A percentile compares a stretch with the other conserved stretches of the same genome.
Evolutionary conservation across 2,888 invertebrate genomes (phyloP).

Genomic region (Agrotis ipsilon): DNA sequence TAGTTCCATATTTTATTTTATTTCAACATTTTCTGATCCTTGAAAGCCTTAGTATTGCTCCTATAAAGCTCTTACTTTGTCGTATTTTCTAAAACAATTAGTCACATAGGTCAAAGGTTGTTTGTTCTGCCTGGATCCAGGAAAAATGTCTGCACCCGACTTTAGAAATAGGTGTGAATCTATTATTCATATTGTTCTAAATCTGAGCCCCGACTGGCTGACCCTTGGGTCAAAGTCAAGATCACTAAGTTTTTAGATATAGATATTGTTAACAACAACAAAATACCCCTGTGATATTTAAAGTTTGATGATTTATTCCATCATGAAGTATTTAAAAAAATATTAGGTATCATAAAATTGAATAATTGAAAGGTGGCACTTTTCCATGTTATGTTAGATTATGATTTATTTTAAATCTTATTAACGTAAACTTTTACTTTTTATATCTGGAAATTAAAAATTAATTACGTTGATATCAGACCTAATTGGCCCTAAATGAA

Average conservation of each 20-base stretch:
- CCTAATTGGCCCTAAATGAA: too few species aligned
- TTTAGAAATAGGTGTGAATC: constrained; percentile 27
- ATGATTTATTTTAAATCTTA: constrained; percentile 8
- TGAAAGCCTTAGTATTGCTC: neutral
- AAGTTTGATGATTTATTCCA: too few species aligned
- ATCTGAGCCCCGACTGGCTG: constrained; percentile 13
- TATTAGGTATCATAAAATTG: constrained; percentile 1
- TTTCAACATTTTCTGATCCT: neutral
- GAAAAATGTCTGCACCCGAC: constrained; percentile 5
- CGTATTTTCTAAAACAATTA: neutral
- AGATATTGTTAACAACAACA: neutral
- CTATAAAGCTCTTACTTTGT: neutral
- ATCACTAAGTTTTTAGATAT: neutral
- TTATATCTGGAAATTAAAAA: too few species aligned
- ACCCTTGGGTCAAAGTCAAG: constrained; percentile 17
- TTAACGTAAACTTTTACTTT: neutral
- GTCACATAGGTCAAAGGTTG: neutral
- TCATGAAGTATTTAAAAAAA: neutral
- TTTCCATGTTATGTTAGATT: constrained; percentile 6
- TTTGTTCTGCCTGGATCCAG: neutral
- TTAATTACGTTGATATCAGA: too few species aligned
- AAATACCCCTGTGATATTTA: neutral
- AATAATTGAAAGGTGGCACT: constrained; percentile 1
- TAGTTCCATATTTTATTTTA: neutral
- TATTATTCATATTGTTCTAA: constrained; percentile 45